These are phyloP conservation scores for Falco biarmicus DNA, from an alignment of 2,797 vertebrate species.

Conservation along the genomic window DNA sequence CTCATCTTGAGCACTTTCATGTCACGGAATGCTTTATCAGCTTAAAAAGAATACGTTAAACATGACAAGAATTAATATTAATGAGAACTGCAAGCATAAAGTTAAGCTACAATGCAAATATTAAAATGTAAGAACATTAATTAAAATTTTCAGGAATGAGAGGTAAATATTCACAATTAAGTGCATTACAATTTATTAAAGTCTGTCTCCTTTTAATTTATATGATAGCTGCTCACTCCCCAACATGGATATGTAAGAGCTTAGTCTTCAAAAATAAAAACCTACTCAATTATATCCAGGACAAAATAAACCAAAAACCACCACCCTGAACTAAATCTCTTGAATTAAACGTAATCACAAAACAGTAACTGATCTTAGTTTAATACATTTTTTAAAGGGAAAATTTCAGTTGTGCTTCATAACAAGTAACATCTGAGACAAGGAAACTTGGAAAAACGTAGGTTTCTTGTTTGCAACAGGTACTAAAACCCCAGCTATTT, in stretches of 20 bases:
- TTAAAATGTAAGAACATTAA: neutral
- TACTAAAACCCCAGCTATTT: neutral
- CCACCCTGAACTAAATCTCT: neutral
- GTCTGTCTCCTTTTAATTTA: neutral
- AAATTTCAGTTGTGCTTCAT: neutral
- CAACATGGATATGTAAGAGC: neutral
- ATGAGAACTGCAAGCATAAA: neutral
- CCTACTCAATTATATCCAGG: neutral
- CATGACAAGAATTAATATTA: neutral
- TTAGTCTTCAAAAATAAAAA: neutral
- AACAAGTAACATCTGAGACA: neutral
- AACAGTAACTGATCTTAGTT: neutral
- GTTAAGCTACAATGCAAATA: neutral
- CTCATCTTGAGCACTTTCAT: slow-evolving; percentile 99
- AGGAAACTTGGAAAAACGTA: neutral
- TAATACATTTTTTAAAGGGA: neutral
- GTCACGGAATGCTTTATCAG: slow-evolving; percentile 97
- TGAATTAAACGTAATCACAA: neutral
- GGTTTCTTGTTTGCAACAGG: neutral
- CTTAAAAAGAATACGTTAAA: slow-evolving; percentile 72
- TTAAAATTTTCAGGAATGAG: neutral
- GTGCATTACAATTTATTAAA: neutral
- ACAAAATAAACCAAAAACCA: neutral
- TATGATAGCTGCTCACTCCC: neutral
- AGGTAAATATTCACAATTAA: neutral